Percentiles rank a stretch among this genome's conserved stretches.
These are phyloP conservation scores for Arizona elegans DNA, from an alignment of 2,113 vertebrate species.

Conservation along the genomic window DNA sequence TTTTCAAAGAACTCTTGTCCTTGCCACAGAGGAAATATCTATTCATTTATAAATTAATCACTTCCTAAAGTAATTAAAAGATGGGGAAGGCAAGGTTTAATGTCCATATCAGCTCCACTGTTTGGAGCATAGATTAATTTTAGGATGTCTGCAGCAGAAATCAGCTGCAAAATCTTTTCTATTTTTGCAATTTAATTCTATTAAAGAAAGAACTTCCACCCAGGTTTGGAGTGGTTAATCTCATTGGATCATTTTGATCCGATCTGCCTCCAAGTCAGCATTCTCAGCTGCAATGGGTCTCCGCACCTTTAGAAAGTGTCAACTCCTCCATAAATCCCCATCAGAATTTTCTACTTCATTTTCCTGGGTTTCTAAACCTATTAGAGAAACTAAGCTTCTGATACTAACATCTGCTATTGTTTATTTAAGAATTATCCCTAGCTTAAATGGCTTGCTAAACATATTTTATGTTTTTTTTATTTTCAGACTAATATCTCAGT, in stretches of 20 bases:
- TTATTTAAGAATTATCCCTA: constrained; percentile 1
- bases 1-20: too few species aligned
- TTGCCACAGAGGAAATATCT: neutral
- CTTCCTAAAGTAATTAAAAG: neutral
- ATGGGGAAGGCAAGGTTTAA: neutral
- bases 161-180: neutral
- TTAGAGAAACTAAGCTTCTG: neutral
- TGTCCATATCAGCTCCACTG: neutral
- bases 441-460: neutral
- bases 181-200: neutral
- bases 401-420: neutral
- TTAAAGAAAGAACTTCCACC: neutral
- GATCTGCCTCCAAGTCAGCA: neutral
- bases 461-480: neutral
- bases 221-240: neutral
- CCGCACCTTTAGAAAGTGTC: neutral
- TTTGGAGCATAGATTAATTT: neutral
- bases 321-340: neutral
- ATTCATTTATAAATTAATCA: neutral
- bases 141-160: neutral
- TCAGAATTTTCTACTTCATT: neutral
- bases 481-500: constrained; percentile 15
- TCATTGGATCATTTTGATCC: neutral
- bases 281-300: neutral
- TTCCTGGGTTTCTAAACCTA: neutral